Conservation (phyloP, 2,888 invertebrate species). For the Clostera curtula region DNA sequence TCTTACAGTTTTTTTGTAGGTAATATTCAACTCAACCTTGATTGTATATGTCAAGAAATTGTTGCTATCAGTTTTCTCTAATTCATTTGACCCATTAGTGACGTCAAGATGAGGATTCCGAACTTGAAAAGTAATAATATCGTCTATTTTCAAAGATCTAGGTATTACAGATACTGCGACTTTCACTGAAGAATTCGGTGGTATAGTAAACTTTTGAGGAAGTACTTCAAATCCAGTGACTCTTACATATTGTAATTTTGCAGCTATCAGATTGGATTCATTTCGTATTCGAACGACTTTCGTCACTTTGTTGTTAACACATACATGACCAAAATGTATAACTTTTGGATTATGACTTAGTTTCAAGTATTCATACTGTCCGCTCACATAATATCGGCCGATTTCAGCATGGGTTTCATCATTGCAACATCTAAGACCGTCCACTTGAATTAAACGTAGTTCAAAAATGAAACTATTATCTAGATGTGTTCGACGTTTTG, state of each 20-base stretch:
- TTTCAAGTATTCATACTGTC: slow-evolving; percentile 65
- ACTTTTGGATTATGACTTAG: slow-evolving; percentile 61
- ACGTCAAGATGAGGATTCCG: slow-evolving; percentile 38
- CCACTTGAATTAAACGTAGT: slow-evolving; percentile 50
- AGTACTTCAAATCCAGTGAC: slow-evolving; percentile 48
- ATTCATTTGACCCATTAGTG: slow-evolving; percentile 14
- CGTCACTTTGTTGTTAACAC: slow-evolving; percentile 40
- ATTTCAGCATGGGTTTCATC: slow-evolving; percentile 58
- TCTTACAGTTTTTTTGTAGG: slow-evolving; percentile 28
- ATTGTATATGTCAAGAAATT: slow-evolving; percentile 43
- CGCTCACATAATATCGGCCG: slow-evolving; percentile 72
- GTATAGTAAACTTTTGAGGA: slow-evolving; percentile 48
- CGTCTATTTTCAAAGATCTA: slow-evolving; percentile 35
- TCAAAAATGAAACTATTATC: slow-evolving; percentile 57
- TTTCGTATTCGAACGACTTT: slow-evolving; percentile 59
- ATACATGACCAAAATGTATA: slow-evolving; percentile 59
- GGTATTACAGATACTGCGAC: slow-evolving; percentile 44
- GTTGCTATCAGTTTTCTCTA: slow-evolving; percentile 14
- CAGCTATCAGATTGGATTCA: slow-evolving; percentile 45
- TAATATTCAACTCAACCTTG: slow-evolving; percentile 33
- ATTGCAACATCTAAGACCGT: slow-evolving; percentile 49
- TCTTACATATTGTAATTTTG: slow-evolving; percentile 53
- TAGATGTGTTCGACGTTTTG: slow-evolving; percentile 33
- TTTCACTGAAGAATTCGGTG: slow-evolving; percentile 42
- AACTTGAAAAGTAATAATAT: slow-evolving; percentile 38